phyloP scores from a whole-genome alignment of 2,113 vertebrate genomes.

The Melierax canorus region DNA sequence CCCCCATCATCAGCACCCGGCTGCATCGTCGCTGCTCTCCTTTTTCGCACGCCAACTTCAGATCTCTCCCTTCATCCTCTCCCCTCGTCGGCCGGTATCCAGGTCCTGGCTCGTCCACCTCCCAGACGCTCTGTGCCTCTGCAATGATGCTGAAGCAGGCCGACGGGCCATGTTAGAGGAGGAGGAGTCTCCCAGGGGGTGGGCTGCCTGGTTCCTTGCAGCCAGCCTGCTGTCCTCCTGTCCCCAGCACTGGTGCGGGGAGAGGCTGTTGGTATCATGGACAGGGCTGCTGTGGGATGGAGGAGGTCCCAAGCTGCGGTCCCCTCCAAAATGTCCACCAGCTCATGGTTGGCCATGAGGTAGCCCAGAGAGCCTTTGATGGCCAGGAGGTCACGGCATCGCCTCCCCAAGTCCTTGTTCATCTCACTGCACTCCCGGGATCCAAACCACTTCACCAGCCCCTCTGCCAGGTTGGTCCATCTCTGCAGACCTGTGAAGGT shows the following conservation, averaged over 20 bases:
- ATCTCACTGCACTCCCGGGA: not conserved
- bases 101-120: not conserved
- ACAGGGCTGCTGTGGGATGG: not conserved
- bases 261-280: not conserved
- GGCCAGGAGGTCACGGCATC: not conserved
- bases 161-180: rapidly evolving
- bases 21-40: not conserved
- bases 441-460: not conserved
- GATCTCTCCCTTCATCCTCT: not conserved
- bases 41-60: not conserved
- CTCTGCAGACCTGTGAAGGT: not conserved
- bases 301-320: not conserved
- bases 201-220: not conserved
- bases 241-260: rapidly evolving
- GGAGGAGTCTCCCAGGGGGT: not conserved
- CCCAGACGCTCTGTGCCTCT: not conserved
- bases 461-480: not conserved
- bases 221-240: not conserved
- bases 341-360: not conserved
- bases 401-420: not conserved
- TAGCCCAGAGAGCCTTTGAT: not conserved
- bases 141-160: not conserved
- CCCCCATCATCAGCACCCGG: not conserved
- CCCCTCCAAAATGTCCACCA: not conserved
- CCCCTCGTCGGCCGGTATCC: rapidly evolving